These are phyloP conservation scores for Indri indri DNA, from an alignment of 2,113 vertebrate genomes.

Conservation along the genomic window DNA sequence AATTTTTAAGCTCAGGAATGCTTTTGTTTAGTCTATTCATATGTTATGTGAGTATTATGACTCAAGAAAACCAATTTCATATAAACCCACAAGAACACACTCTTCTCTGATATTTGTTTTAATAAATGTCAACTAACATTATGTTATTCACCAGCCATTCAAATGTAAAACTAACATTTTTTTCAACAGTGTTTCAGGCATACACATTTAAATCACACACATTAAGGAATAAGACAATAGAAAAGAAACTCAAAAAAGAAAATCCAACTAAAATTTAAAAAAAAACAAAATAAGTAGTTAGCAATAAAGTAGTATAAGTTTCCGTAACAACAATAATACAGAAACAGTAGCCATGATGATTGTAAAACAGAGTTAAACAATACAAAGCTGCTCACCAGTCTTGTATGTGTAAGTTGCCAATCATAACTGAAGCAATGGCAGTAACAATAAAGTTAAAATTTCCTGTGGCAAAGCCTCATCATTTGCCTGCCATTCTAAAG, in stretches of 20 bases:
- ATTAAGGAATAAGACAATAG: neutral
- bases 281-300: neutral
- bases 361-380: neutral
- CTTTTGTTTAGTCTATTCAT: slow-evolving; percentile 50
- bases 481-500: neutral
- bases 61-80: neutral
- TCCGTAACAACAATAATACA: neutral
- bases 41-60: neutral
- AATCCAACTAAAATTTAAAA: neutral
- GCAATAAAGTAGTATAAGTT: neutral
- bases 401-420: neutral
- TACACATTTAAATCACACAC: neutral
- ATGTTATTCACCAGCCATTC: neutral
- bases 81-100: neutral
- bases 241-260: neutral
- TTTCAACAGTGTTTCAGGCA: neutral
- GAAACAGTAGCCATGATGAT: neutral
- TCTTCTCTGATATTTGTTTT: slow-evolving; percentile 44
- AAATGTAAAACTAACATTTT: slow-evolving; percentile 30
- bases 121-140: slow-evolving; percentile 28
- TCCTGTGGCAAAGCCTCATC: neutral
- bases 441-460: neutral
- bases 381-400: neutral
- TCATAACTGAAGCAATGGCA: neutral
- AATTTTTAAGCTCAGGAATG: neutral